Evolutionary conservation across 2,888 invertebrate species (phyloP), one percentile per base, ranked within the genome.

Genomic region (Portevinia maculata): DNA sequence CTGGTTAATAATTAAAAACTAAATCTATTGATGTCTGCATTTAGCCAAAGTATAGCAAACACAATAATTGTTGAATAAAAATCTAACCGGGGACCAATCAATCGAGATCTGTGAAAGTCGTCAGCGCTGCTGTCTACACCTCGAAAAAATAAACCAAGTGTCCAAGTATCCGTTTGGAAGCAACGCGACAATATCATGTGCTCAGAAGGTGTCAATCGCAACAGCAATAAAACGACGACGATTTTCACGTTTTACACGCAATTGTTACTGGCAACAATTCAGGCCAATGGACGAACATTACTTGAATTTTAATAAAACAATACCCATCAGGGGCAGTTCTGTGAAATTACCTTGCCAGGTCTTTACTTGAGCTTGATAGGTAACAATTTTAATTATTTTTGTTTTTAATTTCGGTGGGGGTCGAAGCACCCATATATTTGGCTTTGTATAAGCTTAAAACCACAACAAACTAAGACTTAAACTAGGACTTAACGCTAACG

Each of bases 1-100:
- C 74, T 65, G 74, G 74, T 74, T 74, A 48, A 74, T 74, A 74
- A 74, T 74, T 74, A 74, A 65, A 64, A 74, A 65, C 57, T 50
- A 74, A 74, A 74, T 74, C 74, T 50, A 50, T 55, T 57, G 57
- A 65, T 74, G 65, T 74, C 74, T 74, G 57, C 64, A 65, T 65
- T 74, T 65, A 50, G 74, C 37, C 65, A 57, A 57, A 52, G 74
- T 57, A 65, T 64, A 15, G 30, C 74, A n/a, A n/a, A n/a, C n/a
- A n/a, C n/a, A n/a, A n/a, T n/a, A 65, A 65, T 74, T 57, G 32
- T 30, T 44, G 53, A 13, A 34, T 28, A 55, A 30, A 70, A 39
- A 21, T 46, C 30, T 30, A 60, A 64, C 46, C 46, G 1, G 24
- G 24, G 73, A 57, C 37, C 64, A 64, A 65, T 65, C 74, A 64